Conservation (phyloP, 1,140 invertebrate genomes). For the Anastatus disparis region DNA sequence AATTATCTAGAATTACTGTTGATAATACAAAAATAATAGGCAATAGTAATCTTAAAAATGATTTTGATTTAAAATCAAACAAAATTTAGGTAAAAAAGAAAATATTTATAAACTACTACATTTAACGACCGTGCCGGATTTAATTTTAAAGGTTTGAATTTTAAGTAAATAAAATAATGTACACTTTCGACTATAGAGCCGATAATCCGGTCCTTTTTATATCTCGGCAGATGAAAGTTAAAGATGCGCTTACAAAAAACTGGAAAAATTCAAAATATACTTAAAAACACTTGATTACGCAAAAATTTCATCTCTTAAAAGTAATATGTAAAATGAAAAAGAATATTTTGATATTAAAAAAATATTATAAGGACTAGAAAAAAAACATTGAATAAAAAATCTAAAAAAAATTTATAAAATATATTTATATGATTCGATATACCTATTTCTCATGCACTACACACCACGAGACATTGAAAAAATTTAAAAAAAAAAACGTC, state of each 20-base stretch:
- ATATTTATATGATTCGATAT: too few species aligned
- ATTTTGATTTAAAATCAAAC: neutral
- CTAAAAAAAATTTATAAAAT: neutral
- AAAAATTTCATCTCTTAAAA: too few species aligned
- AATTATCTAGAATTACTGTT: neutral
- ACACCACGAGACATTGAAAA: slow-evolving; percentile 48
- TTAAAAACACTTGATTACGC: too few species aligned
- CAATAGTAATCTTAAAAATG: neutral
- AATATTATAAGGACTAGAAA: too few species aligned
- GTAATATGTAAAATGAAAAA: too few species aligned
- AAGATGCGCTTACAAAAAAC: slow-evolving; percentile 32
- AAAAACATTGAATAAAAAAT: too few species aligned
- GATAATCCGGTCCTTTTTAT: slow-evolving; percentile 8
- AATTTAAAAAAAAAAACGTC: slow-evolving; percentile 3
- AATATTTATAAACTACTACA: neutral
- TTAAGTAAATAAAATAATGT: slow-evolving; percentile 11
- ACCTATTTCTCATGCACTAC: slow-evolving; percentile 54
- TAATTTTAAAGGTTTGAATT: neutral
- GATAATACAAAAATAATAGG: neutral
- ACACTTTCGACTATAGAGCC: slow-evolving; percentile 10
- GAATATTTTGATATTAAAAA: too few species aligned
- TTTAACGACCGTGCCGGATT: slow-evolving; percentile 27
- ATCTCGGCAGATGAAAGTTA: neutral
- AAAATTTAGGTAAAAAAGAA: neutral
- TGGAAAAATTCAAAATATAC: slow-evolving; percentile 20